Percentiles rank a stretch among this genome's conserved stretches.
phyloP scores from a whole-genome alignment of 2,888 invertebrate genomes.

The Papilio gigon region DNA sequence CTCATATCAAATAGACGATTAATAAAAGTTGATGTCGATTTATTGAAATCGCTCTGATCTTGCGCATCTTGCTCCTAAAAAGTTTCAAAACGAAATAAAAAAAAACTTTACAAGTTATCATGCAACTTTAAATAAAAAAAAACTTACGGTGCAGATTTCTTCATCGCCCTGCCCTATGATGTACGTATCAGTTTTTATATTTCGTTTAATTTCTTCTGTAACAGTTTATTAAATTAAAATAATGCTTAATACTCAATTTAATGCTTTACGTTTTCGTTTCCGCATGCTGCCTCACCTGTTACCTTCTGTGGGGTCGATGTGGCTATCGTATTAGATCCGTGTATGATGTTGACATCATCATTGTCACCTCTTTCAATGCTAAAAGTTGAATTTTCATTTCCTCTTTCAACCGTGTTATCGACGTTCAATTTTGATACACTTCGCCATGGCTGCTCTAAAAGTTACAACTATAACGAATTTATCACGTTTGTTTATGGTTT shows the following conservation, averaged over 20 bases:
- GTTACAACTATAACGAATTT: conserved; percentile 2
- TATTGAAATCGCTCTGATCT: conserved; percentile 52
- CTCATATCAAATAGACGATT: conserved; percentile 74
- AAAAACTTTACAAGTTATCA: conserved; percentile 1
- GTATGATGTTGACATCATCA: conserved; percentile 55
- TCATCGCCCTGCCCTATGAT: conserved; percentile 75
- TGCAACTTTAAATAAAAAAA: conserved; percentile 6
- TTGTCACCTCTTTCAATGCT: conserved; percentile 53
- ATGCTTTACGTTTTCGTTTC: neutral
- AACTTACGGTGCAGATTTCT: conserved; percentile 60
- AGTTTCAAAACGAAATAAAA: conserved; percentile 18
- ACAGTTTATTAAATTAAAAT: conserved; percentile 25
- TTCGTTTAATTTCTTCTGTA: conserved; percentile 52
- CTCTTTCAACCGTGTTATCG: conserved; percentile 49
- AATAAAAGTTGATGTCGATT: conserved; percentile 69
- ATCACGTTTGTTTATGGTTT: neutral
- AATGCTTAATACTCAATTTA: neutral
- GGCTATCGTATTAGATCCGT: conserved; percentile 55
- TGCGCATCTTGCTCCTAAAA: conserved; percentile 52
- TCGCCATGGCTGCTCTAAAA: conserved; percentile 61
- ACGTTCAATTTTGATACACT: conserved; percentile 58
- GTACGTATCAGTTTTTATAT: conserved; percentile 27
- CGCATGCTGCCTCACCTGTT: conserved; percentile 45
- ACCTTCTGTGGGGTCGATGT: conserved; percentile 73
- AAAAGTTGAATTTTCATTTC: conserved; percentile 52